Percentiles rank a stretch among this genome's conserved stretches.
These are phyloP conservation scores for Drosophila lacicola DNA, from an alignment of 2,888 invertebrate genomes.

Conservation along the genomic window DNA sequence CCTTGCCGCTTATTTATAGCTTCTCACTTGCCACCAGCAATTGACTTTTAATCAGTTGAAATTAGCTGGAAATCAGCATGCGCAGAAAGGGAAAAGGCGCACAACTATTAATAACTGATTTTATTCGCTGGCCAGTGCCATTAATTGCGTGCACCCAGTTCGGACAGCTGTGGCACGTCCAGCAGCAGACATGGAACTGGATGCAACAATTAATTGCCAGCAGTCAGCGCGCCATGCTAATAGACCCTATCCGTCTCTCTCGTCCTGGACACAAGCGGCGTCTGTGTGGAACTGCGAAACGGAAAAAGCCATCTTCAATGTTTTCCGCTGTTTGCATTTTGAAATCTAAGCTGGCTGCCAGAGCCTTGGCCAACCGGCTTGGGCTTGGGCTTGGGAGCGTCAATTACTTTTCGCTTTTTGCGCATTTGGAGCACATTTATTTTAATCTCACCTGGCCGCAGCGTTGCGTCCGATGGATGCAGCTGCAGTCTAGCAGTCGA, in stretches of 20 bases:
- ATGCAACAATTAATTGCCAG: slow-evolving; percentile 65
- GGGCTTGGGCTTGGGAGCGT: slow-evolving; percentile 58
- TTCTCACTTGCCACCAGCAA: slow-evolving; percentile 52
- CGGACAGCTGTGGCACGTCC: slow-evolving; percentile 51
- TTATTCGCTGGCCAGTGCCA: slow-evolving; percentile 53
- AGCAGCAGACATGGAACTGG: not conserved
- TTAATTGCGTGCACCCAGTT: slow-evolving; percentile 62
- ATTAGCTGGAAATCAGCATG: slow-evolving; percentile 59
- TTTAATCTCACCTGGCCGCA: slow-evolving; percentile 76
- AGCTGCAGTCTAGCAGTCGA: slow-evolving; percentile 21
- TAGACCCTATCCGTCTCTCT: slow-evolving; percentile 54
- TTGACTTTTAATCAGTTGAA: slow-evolving; percentile 73
- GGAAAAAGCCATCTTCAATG: slow-evolving; percentile 61
- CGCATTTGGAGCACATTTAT: slow-evolving; percentile 82
- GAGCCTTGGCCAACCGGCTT: slow-evolving; percentile 50
- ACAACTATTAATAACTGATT: slow-evolving; percentile 72
- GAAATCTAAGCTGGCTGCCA: slow-evolving; percentile 67
- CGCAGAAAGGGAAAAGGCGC: slow-evolving; percentile 1
- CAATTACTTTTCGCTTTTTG: slow-evolving; percentile 81
- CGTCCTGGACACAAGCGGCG: too few relatives aligned
- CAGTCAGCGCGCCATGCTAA: slow-evolving; percentile 69
- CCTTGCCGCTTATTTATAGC: slow-evolving; percentile 56
- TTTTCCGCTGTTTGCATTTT: slow-evolving; percentile 76
- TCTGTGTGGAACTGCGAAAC: too few relatives aligned
- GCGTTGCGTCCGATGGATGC: slow-evolving; percentile 44